Evolutionary conservation across 2,888 invertebrate genomes (phyloP), one percentile per base, ranked within the genome.

Genomic region (Callimorpha dominula): DNA sequence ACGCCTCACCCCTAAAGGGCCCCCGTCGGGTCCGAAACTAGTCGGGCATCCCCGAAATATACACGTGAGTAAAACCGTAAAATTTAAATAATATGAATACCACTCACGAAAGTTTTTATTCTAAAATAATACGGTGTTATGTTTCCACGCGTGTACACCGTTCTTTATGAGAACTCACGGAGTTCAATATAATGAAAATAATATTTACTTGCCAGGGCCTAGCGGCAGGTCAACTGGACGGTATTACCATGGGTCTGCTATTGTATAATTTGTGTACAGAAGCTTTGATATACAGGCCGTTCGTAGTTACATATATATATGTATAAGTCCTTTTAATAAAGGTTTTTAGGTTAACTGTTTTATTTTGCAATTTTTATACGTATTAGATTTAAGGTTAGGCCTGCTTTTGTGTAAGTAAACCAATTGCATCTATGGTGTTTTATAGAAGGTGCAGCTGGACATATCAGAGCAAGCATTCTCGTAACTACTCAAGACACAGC

Each of bases 101-200:
- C 31, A 31, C 31, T 31, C 31, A 31, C 31, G 31, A 2, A 1
- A 31, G 31, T 31, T 31, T 31, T 31, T 31, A 31, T 31, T 31
- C 31, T 63, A 9, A 73, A 66, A 67, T 67, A 68, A 73, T 69
- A 54, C 62, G 46, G 54, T 68, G 70, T 72, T 64, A 57, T 66
- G 49, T 68, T 68, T 63, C 65, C 62, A 57, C 31, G 54, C 57
- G 40, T 17, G 20, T 17, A 17, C 42, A 9, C 20, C 9, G 20
- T 43, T 64, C 70, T 65, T 65, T 70, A 50, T 42, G 17, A 43
- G 17, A 63, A 20, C 67, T 62, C 50, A 72, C 62, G n/a, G 31
- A 31, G 8, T 72, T 73, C 42, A 50, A 65, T 70, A 42, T 68
- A 65, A 72, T 71, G 65, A 71, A 80, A 75, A 73, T 71, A 74